Evolutionary conservation across 2,888 invertebrate genomes (phyloP).

Genomic region (Didymodactylos carnosus): DNA sequence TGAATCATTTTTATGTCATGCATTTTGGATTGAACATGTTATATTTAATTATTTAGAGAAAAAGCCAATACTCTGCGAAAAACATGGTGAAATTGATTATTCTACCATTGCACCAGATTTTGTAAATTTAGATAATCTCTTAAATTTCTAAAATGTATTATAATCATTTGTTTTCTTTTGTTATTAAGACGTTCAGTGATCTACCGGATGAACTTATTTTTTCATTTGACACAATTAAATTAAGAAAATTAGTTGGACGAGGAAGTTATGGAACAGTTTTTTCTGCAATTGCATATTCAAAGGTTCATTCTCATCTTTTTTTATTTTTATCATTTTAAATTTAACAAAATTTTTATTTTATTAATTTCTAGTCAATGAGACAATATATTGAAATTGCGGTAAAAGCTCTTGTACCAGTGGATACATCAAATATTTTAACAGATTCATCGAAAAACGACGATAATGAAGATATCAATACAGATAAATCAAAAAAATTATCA

Average conservation of each 20-base stretch:
- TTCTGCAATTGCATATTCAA: slow-evolving; percentile 21
- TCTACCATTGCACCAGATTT: slow-evolving; percentile 75
- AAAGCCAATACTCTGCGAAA: slow-evolving; percentile 53
- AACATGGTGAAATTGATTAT: slow-evolving; percentile 54
- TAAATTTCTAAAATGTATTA: too few relatives aligned
- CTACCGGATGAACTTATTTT: neutral
- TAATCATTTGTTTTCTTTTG: neutral
- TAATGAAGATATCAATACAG: neutral
- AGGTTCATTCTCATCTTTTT: neutral
- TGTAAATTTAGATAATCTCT: too few relatives aligned
- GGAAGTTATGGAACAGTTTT: slow-evolving; percentile 96
- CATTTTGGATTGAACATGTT: slow-evolving; percentile 60
- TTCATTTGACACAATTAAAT: slow-evolving; percentile 52
- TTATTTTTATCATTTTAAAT: too few relatives aligned
- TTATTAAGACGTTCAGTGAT: neutral
- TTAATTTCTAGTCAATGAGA: neutral
- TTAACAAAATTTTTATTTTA: neutral
- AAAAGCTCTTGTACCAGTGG: neutral
- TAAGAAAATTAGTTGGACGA: slow-evolving; percentile 53
- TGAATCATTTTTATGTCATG: neutral
- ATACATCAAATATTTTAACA: neutral
- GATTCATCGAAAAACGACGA: too few relatives aligned
- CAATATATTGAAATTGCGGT: neutral
- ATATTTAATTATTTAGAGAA: slow-evolving; percentile 63
- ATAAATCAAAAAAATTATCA: neutral